Conservation (phyloP, 2,888 invertebrate genomes). For the Leucania comma region DNA sequence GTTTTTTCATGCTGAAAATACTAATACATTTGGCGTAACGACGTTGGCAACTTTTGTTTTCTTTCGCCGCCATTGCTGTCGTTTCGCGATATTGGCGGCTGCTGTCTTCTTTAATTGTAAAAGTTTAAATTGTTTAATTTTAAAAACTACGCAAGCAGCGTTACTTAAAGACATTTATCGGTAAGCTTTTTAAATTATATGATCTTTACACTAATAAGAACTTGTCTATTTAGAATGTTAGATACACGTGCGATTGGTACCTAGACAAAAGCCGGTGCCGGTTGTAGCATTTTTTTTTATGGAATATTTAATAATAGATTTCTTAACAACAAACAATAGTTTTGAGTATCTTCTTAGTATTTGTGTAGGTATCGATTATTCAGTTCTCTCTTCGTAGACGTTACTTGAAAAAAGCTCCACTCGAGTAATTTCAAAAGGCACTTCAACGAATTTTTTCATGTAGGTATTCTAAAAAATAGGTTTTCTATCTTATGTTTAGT, state of each 20-base stretch:
- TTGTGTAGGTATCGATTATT: too few relatives aligned
- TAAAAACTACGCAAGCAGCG: constrained; percentile 14
- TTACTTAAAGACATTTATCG: constrained; percentile 16
- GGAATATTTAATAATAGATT: constrained; percentile 33
- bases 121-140: constrained; percentile 35
- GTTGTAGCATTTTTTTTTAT: constrained; percentile 52
- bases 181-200: constrained; percentile 45
- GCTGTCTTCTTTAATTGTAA: constrained; percentile 54
- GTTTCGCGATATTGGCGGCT: constrained; percentile 51
- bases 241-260: constrained; percentile 65
- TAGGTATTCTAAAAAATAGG: background rate
- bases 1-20: constrained; percentile 20
- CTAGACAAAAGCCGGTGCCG: constrained; percentile 69
- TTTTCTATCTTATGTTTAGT: too few relatives aligned
- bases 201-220: background rate
- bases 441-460: background rate
- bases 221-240: background rate
- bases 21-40: constrained; percentile 1
- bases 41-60: constrained; percentile 21
- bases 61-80: constrained; percentile 58
- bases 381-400: constrained; percentile 8
- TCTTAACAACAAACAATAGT: constrained; percentile 41
- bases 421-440: constrained; percentile 2
- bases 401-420: background rate
- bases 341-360: constrained; percentile 15